phyloP scores from a whole-genome alignment of 2,888 invertebrate species.

The Tiphia femorata region DNA sequence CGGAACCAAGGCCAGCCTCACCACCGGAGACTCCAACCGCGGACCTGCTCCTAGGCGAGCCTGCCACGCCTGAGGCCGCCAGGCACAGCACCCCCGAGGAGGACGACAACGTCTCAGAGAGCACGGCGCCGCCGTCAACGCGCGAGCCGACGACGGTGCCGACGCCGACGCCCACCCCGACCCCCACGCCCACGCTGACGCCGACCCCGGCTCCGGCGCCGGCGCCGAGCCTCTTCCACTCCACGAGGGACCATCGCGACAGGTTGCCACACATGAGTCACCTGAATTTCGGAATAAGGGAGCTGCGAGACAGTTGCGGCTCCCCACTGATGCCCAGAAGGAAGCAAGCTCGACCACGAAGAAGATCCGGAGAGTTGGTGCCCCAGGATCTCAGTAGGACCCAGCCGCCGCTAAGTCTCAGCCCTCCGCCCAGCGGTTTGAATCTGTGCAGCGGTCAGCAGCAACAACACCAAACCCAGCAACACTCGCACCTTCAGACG shows the following conservation, averaged over 20 bases:
- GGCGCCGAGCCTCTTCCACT: constrained; percentile 28
- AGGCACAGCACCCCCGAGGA: constrained; percentile 54
- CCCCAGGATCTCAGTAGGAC: constrained; percentile 75
- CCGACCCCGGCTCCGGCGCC: constrained; percentile 20
- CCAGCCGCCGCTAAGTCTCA: constrained; percentile 57
- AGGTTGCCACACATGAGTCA: constrained; percentile 69
- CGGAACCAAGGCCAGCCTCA: constrained; percentile 70
- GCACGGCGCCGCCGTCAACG: constrained; percentile 59
- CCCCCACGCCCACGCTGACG: background rate
- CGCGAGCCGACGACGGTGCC: background rate
- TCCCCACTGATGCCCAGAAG: constrained; percentile 84
- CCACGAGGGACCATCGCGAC: constrained; percentile 61
- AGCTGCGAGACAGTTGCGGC: constrained; percentile 73
- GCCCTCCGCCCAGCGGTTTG: constrained; percentile 58
- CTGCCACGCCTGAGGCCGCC: constrained; percentile 71
- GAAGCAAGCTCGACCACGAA: constrained; percentile 87
- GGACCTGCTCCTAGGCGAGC: constrained; percentile 68
- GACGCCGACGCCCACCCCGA: constrained; percentile 3
- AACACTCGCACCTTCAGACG: constrained; percentile 17
- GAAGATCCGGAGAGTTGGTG: constrained; percentile 83
- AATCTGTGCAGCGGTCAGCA: constrained; percentile 47
- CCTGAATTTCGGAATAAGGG: constrained; percentile 56
- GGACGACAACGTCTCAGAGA: constrained; percentile 56
- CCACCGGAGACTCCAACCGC: constrained; percentile 69
- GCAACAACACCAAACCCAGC: constrained; percentile 38